phyloP scores from a whole-genome alignment of 2,888 invertebrate species.

The Subacronicta megacephala region DNA sequence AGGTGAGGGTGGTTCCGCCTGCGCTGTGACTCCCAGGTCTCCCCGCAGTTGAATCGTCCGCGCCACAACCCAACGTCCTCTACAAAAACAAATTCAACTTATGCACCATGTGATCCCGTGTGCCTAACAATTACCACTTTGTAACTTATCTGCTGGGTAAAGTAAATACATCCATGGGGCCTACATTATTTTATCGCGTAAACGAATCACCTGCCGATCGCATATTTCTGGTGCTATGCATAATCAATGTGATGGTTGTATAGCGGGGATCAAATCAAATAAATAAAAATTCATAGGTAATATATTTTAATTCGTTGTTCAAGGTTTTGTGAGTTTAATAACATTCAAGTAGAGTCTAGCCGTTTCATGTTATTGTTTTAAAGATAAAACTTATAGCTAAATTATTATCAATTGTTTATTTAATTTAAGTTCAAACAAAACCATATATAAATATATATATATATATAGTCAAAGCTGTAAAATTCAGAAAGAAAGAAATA shows the following conservation, averaged over 20 bases:
- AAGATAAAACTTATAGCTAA: not conserved
- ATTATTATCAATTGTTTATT: not conserved
- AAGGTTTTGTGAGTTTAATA: conserved; percentile 13
- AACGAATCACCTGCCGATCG: not conserved
- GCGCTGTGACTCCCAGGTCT: conserved; percentile 38
- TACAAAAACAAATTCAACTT: conserved; percentile 67
- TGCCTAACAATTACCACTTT: conserved; percentile 56
- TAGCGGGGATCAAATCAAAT: not conserved
- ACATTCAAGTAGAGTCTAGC: conserved; percentile 9
- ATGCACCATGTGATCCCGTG: conserved; percentile 48
- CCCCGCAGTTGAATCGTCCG: conserved; percentile 40
- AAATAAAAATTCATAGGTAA: not conserved
- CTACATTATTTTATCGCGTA: conserved; percentile 2
- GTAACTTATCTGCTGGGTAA: conserved; percentile 12
- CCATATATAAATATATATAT: too few species aligned
- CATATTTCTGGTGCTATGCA: not conserved
- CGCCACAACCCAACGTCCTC: conserved; percentile 22
- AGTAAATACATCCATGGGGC: conserved; percentile 12
- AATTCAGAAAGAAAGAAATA: too few species aligned
- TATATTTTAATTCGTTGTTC: conserved; percentile 12
- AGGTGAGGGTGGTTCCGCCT: conserved; percentile 56
- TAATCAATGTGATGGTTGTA: conserved; percentile 13
- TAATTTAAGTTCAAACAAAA: not conserved
- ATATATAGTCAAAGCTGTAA: too few species aligned
- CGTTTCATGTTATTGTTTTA: not conserved